Base-by-base conservation (phyloP, 2,113 vertebrate genomes). In the Todiramphus saurophagus region DNA sequence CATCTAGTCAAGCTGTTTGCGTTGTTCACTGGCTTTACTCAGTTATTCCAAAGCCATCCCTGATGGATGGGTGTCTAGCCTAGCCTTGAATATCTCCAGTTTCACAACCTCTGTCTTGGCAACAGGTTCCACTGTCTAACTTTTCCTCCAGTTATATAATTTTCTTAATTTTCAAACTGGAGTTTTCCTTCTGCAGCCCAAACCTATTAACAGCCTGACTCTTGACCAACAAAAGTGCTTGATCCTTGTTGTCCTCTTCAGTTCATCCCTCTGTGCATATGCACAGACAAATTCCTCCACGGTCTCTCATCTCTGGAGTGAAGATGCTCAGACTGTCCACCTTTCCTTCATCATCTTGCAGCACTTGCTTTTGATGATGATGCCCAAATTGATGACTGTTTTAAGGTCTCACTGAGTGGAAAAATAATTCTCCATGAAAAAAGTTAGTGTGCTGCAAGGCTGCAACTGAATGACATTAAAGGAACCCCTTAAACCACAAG, bases 101-200 rank as follows among this genome's bases (percentile, higher is more conserved):
- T 97, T 97, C 96, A 97, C 93, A 97, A 97, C 90, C 87, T 93
- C 90, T 94, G 66, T 93, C 95, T 96, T 96, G 96, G 95, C 97
- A 97, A 86, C 79, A 78, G 48, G 82, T 82, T 87, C 94, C 41
- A 87, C 89, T 75, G 95, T 96, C 94, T 96, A 94, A 96, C 98
- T 97, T 97, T 95, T 94, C 97, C 96, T 96, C 95, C 92, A 97
- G 75, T 97, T 97, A 80, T 91, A 97, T 85, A 96, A 87, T 83
- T 94, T 77, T 94, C 83, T 94, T 72, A 60, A 80, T 93, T 89
- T 96, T 97, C 55, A 90, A 91, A 66, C 83, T 87, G 77, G 88
- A 73, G 78, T 89, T 90, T 59, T 51, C 55, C 59, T 94, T 89
- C 72, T 83, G 58, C 85, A 94, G 83, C 88, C 88, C 86, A 94